phyloP scores from a whole-genome alignment of 2,797 vertebrate species.

The Aratinga solstitialis region DNA sequence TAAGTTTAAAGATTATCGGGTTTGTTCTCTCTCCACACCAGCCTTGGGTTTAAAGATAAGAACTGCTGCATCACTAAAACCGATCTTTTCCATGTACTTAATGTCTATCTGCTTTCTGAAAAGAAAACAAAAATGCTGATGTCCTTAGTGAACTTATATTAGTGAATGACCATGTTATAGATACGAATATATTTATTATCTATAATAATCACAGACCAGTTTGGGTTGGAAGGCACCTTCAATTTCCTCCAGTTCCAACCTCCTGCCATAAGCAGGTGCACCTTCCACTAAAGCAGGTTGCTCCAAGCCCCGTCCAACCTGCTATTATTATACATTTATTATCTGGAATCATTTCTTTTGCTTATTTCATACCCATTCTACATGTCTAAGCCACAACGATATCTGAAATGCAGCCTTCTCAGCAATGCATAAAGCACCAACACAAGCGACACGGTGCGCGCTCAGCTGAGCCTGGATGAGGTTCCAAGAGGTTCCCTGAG shows the following conservation, averaged over 20 bases:
- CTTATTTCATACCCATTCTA: neutral
- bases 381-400: neutral
- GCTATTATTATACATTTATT: neutral
- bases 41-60: neutral
- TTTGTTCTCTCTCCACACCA: neutral
- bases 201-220: neutral
- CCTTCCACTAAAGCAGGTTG: neutral
- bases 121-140: neutral
- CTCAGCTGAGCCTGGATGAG: neutral
- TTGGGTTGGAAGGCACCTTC: neutral
- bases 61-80: neutral
- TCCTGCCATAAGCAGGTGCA: neutral
- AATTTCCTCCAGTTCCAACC: neutral
- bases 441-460: rapidly evolving
- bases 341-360: neutral
- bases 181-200: neutral
- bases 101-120: neutral
- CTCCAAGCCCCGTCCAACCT: neutral
- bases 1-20: neutral
- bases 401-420: neutral
- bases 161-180: neutral
- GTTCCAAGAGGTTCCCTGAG: neutral
- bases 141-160: neutral
- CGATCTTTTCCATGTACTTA: neutral
- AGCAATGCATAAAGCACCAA: neutral